Base-by-base conservation (phyloP, 2,113 vertebrate genomes). In the Oreochromis spilurus region DNA sequence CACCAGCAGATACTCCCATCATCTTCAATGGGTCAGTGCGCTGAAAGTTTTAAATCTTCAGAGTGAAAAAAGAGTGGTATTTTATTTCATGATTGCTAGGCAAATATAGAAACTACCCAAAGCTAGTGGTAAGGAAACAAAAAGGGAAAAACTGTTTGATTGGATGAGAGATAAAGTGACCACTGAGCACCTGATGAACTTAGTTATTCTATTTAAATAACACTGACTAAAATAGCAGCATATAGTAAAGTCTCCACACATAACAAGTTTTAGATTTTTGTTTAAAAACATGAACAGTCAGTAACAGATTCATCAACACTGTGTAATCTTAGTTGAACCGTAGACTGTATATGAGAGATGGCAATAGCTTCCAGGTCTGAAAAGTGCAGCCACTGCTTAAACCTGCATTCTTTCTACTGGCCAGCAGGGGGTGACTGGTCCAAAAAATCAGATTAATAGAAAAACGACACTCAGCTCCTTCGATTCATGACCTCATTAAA, bases 1-100 rank as follows among this genome's bases (percentile, higher is more conserved):
- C 79, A 0, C 0, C 1, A 2, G 81, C 54, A 3, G 45, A 94
- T 65, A 36, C 36, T 0, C 1, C 57, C 31, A 79, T 95, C 2
- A 1, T 24, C 9, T 95, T 94, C 57, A 43, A 86, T 82, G 62
- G 40, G 94, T 95, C 57, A 79, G 90, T 57, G n/a, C n/a, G 13
- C 14, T 4, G 16, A 14, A 70, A 38, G 58, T 26, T 78, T 50
- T 29, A 50, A 52, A 67, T 34, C 17, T 14, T 65, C 36, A 55
- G 16, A 11, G 8, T 14, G 21, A 34, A 50, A 83, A 77, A 77
- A 50, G 16, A 43, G 36, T 19, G 2, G 12, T 24, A 36, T 43
- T 75, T 43, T 24, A 55, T 54, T 34, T 83, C n/a, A 67, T 11
- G 13, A 38, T 67, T 67, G 45, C 43, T 77, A 12, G 24, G 5